These are phyloP conservation scores for Tortrix viridana DNA, from an alignment of 2,888 invertebrate species.

Conservation along the genomic window DNA sequence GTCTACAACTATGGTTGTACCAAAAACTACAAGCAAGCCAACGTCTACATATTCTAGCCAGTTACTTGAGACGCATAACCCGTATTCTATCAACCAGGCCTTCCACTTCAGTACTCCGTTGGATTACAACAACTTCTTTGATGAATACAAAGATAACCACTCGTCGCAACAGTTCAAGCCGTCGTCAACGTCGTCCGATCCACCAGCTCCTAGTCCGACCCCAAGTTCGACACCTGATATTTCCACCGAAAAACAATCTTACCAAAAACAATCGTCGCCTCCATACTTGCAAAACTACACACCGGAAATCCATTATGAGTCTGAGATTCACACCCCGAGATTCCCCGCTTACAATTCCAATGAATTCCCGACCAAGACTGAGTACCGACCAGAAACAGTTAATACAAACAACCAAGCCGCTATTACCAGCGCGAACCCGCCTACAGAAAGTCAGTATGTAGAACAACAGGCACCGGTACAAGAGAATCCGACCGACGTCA, in stretches of 20 bases:
- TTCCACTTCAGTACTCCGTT: constrained; percentile 79
- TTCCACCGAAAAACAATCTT: constrained; percentile 59
- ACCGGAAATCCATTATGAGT: constrained; percentile 73
- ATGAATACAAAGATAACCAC: constrained; percentile 67
- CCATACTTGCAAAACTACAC: constrained; percentile 68
- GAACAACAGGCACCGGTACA: constrained; percentile 52
- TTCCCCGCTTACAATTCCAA: constrained; percentile 61
- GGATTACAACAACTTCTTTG: constrained; percentile 73
- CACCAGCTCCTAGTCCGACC: constrained; percentile 48
- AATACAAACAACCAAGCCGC: constrained; percentile 43
- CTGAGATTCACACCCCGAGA: constrained; percentile 62
- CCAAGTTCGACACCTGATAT: constrained; percentile 51
- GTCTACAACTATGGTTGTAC: constrained; percentile 56
- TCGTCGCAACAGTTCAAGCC: constrained; percentile 52
- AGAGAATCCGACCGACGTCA: constrained; percentile 52
- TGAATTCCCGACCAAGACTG: constrained; percentile 58
- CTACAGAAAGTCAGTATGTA: constrained; percentile 50
- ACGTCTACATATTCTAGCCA: constrained; percentile 71
- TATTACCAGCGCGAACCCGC: constrained; percentile 41
- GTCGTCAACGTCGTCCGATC: constrained; percentile 46
- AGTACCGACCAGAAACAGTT: constrained; percentile 41
- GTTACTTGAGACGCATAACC: constrained; percentile 76
- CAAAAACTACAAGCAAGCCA: constrained; percentile 61
- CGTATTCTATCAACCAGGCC: constrained; percentile 79
- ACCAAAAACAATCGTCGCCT: constrained; percentile 60